phyloP scores from a whole-genome alignment of 2,888 invertebrate genomes.

The Ophion ellenae region DNA sequence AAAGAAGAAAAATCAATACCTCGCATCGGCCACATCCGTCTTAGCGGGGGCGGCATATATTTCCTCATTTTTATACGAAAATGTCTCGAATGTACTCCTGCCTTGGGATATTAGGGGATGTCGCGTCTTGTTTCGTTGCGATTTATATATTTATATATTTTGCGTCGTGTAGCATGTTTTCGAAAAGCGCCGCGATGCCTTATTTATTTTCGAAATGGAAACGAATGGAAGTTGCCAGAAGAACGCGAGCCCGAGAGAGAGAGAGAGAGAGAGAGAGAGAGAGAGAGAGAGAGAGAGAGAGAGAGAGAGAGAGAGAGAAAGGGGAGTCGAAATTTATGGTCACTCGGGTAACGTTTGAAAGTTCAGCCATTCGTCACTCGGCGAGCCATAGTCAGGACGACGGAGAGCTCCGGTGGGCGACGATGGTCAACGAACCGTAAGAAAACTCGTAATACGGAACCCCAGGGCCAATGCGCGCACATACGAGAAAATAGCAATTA shows the following conservation, averaged over 20 bases:
- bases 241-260: conserved; percentile 43
- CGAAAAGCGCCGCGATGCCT: conserved; percentile 49
- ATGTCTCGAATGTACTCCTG: no score
- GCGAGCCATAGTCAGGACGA: conserved; percentile 36
- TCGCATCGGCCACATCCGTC: no score
- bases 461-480: conserved; percentile 39
- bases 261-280: conserved; percentile 20
- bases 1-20: background rate
- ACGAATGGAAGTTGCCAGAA: conserved; percentile 44
- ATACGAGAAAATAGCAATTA: conserved; percentile 56
- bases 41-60: no score
- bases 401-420: conserved; percentile 45
- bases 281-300: conserved; percentile 49
- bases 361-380: conserved; percentile 65
- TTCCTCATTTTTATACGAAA: no score
- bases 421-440: conserved; percentile 65
- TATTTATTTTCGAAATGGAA: conserved; percentile 49
- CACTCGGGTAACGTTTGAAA: conserved; percentile 54
- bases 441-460: conserved; percentile 62
- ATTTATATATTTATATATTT: conserved; percentile 9
- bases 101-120: no score
- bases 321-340: conserved; percentile 59
- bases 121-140: conserved; percentile 29
- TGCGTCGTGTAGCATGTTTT: conserved; percentile 53
- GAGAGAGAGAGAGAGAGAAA: conserved; percentile 1